phyloP scores from a whole-genome alignment of 2,797 vertebrate genomes.

The Aeoliscus strigatus region DNA sequence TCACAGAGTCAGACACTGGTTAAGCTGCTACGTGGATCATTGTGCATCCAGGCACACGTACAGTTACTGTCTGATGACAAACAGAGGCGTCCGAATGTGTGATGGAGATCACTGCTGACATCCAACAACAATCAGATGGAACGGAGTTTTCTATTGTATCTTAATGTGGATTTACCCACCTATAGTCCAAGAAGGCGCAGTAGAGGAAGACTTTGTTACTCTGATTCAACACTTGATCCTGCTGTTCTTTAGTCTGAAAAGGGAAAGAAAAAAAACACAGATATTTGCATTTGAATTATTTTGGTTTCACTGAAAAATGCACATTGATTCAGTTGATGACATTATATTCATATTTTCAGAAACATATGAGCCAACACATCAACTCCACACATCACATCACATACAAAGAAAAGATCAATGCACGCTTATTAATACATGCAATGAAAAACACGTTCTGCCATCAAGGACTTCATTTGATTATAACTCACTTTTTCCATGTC shows the following conservation, averaged over 20 bases:
- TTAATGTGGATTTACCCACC: conserved; percentile 71
- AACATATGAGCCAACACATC: conserved; percentile 8
- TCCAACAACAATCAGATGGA: conserved; percentile 8
- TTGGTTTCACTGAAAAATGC: conserved; percentile 20
- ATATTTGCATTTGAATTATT: conserved; percentile 11
- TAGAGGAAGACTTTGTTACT: conserved; percentile 86
- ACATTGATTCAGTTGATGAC: conserved; percentile 13
- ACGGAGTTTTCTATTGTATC: no score
- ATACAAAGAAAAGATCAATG: no score
- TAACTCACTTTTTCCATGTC: conserved; percentile 73
- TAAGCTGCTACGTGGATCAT: no score
- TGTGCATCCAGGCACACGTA: no score
- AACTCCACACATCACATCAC: no score
- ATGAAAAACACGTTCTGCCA: conserved; percentile 46
- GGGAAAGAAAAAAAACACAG: conserved; percentile 29
- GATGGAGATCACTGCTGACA: no score
- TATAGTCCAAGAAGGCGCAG: conserved; percentile 94
- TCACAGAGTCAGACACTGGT: no score
- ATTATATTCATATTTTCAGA: conserved; percentile 15
- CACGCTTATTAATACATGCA: conserved; percentile 43
- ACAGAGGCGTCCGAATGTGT: no score
- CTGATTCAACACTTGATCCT: conserved; percentile 76
- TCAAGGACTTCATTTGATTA: conserved; percentile 56
- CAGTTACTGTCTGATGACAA: no score
- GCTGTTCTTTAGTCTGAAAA: conserved; percentile 81